Base-by-base conservation (phyloP, 2,888 invertebrate genomes). In the Amphipyra tragopoginis region DNA sequence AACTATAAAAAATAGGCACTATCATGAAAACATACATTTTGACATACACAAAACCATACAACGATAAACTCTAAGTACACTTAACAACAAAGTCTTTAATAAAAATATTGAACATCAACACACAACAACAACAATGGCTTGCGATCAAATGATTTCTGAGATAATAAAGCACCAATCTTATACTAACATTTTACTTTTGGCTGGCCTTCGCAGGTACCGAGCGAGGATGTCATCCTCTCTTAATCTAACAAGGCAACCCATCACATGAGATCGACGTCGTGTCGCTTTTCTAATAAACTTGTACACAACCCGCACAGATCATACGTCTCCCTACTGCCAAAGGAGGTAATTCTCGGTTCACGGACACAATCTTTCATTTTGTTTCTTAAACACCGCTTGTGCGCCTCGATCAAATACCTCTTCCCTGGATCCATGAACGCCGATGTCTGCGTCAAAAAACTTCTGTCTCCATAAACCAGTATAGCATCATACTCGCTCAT, bases 401-500 rank as follows among this genome's bases (percentile, higher is more conserved):
- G 79, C 0, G 86, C 71, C 36, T 87, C 82, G 0, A 91, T 69
- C 1, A 86, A 51, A 61, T 86, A 90, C n/a, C 81, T 60, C 66
- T 86, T 88, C 9, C 56, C 81, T 0, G 87, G 87, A n/a, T 86
- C 78, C 83, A 84, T 84, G 61, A 73, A 75, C 0, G 85, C 83
- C n/a, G 76, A 68, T 0, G 82, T 57, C 11, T 82, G 78, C 1
- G 72, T 64, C 13, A 86, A 54, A 11, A 81, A 40, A 29, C 54
- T 77, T 10, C 64, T 62, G 3, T 83, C 79, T 2, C 84, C 86
- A 29, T 77, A 59, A 0, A 86, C 71, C 0, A 91, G 63, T 0
- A 91, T 69, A 0, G 91, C 91, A 45, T 92, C 91, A 66, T 84
- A 92, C 60, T 88, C 87, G 52, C 79, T 78, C 63, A 86, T 67